Evolutionary conservation across 2,888 invertebrate species (phyloP).

Genomic region (Saturnia japonica): DNA sequence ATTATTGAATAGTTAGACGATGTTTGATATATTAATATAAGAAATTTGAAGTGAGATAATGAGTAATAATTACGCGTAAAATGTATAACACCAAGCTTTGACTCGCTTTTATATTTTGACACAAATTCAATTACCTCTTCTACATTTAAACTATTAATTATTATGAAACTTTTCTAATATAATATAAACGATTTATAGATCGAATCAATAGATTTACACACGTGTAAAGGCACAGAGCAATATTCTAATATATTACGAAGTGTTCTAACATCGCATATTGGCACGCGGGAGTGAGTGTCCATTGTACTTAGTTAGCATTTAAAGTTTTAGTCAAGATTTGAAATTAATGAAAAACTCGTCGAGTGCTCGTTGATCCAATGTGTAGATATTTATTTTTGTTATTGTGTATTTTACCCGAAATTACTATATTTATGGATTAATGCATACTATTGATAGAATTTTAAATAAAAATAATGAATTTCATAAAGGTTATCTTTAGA

Average conservation of each 20-base stretch:
- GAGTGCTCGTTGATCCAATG: conserved; percentile 78
- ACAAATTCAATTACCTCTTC: conserved; percentile 39
- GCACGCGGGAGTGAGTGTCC: conserved; percentile 54
- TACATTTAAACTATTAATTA: conserved; percentile 30
- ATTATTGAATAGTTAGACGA: conserved; percentile 17
- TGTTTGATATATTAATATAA: conserved; percentile 34
- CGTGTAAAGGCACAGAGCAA: not conserved
- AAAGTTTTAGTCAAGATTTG: conserved; percentile 71
- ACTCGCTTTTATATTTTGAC: conserved; percentile 61
- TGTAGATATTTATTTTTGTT: conserved; percentile 83
- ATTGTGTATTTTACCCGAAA: conserved; percentile 75
- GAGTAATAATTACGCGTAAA: conserved; percentile 42
- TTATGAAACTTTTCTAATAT: conserved; percentile 2
- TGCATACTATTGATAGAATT: conserved; percentile 40
- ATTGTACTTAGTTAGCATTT: conserved; percentile 78
- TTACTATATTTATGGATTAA: conserved; percentile 71
- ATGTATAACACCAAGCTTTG: conserved; percentile 51
- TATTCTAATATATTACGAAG: conserved; percentile 12
- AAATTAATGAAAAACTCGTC: conserved; percentile 62
- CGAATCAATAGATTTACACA: not conserved
- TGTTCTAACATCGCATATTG: conserved; percentile 28
- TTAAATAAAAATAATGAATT: conserved; percentile 35
- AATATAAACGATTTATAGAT: not conserved
- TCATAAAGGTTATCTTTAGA: conserved; percentile 19
- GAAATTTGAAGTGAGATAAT: conserved; percentile 43